Conservation (phyloP, 2,888 invertebrate genomes). For the Abrostola triplasia region DNA sequence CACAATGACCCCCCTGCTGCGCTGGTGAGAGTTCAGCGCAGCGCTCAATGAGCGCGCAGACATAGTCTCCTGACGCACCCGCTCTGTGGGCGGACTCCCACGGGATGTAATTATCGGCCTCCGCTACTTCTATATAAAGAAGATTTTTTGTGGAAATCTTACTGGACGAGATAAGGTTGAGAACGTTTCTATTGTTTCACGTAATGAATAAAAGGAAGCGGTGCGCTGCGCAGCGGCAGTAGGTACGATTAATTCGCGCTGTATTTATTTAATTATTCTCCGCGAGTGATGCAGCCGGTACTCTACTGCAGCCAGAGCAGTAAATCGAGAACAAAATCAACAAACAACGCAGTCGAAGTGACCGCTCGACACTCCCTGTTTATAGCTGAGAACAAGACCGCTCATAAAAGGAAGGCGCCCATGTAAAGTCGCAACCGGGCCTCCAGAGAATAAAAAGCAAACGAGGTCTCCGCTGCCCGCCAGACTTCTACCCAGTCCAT, state of each 20-base stretch:
- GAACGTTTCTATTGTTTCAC: constrained; percentile 56
- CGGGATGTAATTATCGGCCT: constrained; percentile 61
- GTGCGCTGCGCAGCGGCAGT: not conserved
- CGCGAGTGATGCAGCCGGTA: constrained; percentile 4
- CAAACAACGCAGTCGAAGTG: not conserved
- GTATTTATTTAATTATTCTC: constrained; percentile 55
- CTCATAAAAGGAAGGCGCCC: too few species aligned
- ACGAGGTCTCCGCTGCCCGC: too few species aligned
- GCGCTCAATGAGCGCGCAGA: constrained; percentile 1
- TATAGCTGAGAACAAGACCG: too few species aligned
- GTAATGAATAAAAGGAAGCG: constrained; percentile 56
- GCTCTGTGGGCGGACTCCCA: constrained; percentile 29
- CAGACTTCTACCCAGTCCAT: too few species aligned
- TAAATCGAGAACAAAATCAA: constrained; percentile 40
- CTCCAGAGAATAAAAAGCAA: too few species aligned
- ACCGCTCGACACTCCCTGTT: too few species aligned
- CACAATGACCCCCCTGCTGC: not conserved
- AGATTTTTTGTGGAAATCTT: constrained; percentile 58
- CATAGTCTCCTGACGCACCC: constrained; percentile 17
- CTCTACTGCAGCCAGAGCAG: constrained; percentile 7
- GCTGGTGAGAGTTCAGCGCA: too few species aligned
- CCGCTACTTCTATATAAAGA: constrained; percentile 53
- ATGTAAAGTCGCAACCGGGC: too few species aligned
- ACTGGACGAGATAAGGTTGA: constrained; percentile 61
- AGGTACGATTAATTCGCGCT: constrained; percentile 43